Percentiles rank a stretch among this genome's conserved stretches.
These are phyloP conservation scores for Berghia stephanieae DNA, from an alignment of 1,140 invertebrate genomes.

Conservation along the genomic window DNA sequence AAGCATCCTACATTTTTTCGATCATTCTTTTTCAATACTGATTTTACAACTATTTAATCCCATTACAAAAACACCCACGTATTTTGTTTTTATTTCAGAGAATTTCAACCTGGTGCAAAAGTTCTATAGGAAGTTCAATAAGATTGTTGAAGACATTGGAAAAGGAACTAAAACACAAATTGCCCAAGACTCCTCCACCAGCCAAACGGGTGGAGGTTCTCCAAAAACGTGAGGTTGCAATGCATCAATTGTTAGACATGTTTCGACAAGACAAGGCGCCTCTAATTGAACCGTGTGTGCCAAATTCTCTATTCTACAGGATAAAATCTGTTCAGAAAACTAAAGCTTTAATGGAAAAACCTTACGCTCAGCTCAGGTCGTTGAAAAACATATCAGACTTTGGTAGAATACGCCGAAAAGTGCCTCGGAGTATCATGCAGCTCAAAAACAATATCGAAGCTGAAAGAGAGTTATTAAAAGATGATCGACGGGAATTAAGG, in stretches of 20 bases:
- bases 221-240: conserved; percentile 35
- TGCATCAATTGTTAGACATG: conserved; percentile 46
- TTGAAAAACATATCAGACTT: neutral
- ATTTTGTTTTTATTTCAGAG: conserved; percentile 41
- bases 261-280: conserved; percentile 49
- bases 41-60: too few relatives aligned
- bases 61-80: too few relatives aligned
- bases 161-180: neutral
- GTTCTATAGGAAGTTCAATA: conserved; percentile 42
- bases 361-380: conserved; percentile 20
- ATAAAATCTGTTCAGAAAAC: conserved; percentile 41
- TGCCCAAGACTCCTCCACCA: conserved; percentile 20
- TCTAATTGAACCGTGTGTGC: conserved; percentile 52
- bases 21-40: too few relatives aligned
- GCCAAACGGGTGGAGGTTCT: conserved; percentile 27
- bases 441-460: conserved; percentile 46
- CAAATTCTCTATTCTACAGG: conserved; percentile 47
- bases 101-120: conserved; percentile 43
- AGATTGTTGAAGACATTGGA: neutral
- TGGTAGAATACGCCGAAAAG: conserved; percentile 32
- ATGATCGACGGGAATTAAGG: neutral
- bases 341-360: conserved; percentile 23
- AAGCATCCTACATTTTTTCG: too few relatives aligned
- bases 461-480: conserved; percentile 45
- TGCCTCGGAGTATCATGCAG: conserved; percentile 49